Evolutionary conservation across 1,140 invertebrate genomes (phyloP), one percentile per base, ranked within the genome.

Genomic region (Muscidifurax raptorellus): DNA sequence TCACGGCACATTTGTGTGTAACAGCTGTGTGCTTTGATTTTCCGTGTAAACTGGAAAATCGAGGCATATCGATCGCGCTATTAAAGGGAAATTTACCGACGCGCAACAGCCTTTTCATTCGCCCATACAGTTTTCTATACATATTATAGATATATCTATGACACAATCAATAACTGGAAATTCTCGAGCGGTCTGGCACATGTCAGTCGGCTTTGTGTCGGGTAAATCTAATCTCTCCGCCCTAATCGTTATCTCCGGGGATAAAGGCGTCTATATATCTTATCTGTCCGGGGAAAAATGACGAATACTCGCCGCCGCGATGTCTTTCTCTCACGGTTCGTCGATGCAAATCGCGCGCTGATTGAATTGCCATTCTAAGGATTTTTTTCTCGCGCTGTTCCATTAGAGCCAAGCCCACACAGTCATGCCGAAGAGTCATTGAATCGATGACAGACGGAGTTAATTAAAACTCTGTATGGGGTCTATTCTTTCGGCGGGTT

Each of bases 1-100:
- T 59, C 22, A 59, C 52, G 52, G 52, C 22, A 18, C 52, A 59
- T 59, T 59, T n/a, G 22, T 59, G 18, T 18, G 52, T 59, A 59
- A 59, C 52, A 59, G 52, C 52, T 59, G 52, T 59, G 52, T n/a
- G 52, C 52, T n/a, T 59, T 59, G 52, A 59, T 59, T 59, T 59
- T n/a, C 52, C 52, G 18, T 59, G 52, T 59, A 59, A 59, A 59
- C 52, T 59, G 52, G 52, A 59, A 59, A 59, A 59, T 59, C 18
- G 18, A 59, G 22, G 22, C 52, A n/a, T 40, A 40, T 59, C 22
- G 52, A 59, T 59, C 52, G 22, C 22, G 52, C 5, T n/a, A 59
- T 59, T 59, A 59, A 59, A 59, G 18, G 22, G 52, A 59, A 59
- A 59, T 59, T 59, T n/a, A 59, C 52, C 52, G 52, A 22, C 52